Conservation (phyloP, 2,113 vertebrate species). For the Turdus rufiventris region DNA sequence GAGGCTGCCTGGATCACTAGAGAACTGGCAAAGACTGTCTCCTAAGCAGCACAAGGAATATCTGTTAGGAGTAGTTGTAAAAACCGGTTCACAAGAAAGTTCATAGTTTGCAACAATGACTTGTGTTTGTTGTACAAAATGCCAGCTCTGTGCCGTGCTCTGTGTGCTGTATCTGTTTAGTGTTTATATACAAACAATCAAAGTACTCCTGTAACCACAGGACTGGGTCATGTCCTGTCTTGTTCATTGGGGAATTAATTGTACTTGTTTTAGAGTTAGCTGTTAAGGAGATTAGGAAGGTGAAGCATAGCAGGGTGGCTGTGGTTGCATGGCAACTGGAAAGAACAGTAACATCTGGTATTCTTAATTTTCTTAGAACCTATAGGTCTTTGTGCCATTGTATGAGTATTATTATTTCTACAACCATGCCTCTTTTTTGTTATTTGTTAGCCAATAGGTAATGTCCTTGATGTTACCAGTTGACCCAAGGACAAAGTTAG, state of each 20-base stretch:
- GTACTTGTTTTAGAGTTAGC: slow-evolving; percentile 40
- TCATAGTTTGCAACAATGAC: neutral
- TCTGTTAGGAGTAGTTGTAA: neutral
- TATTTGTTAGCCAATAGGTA: neutral
- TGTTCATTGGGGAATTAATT: slow-evolving; percentile 36
- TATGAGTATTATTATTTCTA: neutral
- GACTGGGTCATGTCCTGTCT: neutral
- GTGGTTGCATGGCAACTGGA: slow-evolving; percentile 56
- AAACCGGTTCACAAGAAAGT: neutral
- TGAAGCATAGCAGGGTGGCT: slow-evolving; percentile 24
- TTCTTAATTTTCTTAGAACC: slow-evolving; percentile 17
- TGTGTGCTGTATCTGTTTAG: neutral
- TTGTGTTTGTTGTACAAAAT: neutral
- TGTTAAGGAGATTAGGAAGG: slow-evolving; percentile 49
- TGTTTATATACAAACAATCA: neutral
- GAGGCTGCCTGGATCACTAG: neutral
- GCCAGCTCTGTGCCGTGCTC: rapidly evolving
- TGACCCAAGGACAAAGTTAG: neutral
- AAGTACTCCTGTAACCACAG: neutral
- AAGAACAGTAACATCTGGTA: slow-evolving; percentile 38
- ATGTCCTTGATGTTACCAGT: neutral
- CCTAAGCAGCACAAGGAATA: neutral
- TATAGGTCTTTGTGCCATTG: neutral
- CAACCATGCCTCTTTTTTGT: neutral
- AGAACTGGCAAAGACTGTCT: neutral